Conservation (phyloP, 2,888 invertebrate genomes). For the Hirtodrosophila trivittata region DNA sequence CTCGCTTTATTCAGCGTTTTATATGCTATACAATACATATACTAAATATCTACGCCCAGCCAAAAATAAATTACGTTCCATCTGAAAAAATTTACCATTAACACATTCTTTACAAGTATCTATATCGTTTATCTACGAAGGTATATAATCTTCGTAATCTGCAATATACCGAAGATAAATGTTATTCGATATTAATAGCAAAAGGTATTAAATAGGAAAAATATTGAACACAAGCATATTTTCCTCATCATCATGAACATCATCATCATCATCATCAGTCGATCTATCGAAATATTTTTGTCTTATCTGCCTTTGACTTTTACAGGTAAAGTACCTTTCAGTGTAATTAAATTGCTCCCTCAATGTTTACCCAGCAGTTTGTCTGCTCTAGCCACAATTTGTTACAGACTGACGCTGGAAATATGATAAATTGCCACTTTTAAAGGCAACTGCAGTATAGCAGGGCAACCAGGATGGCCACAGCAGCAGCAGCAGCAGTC, state of each 20-base stretch:
- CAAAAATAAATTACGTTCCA: too few relatives aligned
- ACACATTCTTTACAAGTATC: too few relatives aligned
- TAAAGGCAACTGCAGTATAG: slow-evolving; percentile 44
- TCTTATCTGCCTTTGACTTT: slow-evolving; percentile 2
- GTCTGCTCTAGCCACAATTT: slow-evolving; percentile 49
- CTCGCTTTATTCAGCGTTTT: too few relatives aligned
- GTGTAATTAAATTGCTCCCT: slow-evolving; percentile 65
- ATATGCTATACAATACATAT: too few relatives aligned
- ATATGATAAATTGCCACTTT: slow-evolving; percentile 72
- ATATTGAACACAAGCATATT: neutral
- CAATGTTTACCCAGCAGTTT: slow-evolving; percentile 42
- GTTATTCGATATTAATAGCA: too few relatives aligned
- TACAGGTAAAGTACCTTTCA: slow-evolving; percentile 49
- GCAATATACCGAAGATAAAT: too few relatives aligned
- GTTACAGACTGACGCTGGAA: slow-evolving; percentile 49
- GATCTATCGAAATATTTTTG: slow-evolving; percentile 2
- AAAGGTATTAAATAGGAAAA: neutral
- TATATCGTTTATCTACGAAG: too few relatives aligned
- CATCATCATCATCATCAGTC: neutral
- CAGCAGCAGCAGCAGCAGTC: slow-evolving; percentile 22
- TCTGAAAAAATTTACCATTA: too few relatives aligned
- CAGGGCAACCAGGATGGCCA: slow-evolving; percentile 12
- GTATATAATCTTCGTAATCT: too few relatives aligned
- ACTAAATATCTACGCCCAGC: too few relatives aligned
- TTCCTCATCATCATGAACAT: too few relatives aligned